Conservation (phyloP, 2,888 invertebrate species). For the Pterostichus madidus region DNA sequence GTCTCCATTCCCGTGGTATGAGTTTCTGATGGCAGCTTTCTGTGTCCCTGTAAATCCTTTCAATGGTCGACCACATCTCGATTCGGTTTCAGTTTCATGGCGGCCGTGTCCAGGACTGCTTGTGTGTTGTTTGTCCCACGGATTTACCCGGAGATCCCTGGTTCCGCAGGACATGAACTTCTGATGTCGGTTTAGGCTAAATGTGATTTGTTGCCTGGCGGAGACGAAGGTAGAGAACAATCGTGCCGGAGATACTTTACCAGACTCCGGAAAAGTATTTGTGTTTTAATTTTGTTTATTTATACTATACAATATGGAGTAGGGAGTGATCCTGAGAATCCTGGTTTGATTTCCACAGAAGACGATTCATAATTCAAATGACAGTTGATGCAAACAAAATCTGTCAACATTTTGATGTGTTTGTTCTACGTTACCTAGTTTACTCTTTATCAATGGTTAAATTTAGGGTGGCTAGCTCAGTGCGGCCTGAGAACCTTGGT, state of each 20-base stretch:
- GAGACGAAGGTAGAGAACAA: not conserved
- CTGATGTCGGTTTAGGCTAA: slow-evolving; percentile 41
- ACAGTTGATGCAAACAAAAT: too few relatives aligned
- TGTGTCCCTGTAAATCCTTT: not conserved
- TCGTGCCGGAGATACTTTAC: not conserved
- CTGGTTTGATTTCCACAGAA: too few relatives aligned
- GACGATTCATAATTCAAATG: too few relatives aligned
- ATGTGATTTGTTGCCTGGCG: slow-evolving; percentile 33
- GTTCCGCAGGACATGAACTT: slow-evolving; percentile 12
- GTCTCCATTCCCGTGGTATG: not conserved
- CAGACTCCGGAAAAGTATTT: too few relatives aligned
- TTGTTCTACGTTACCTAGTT: too few relatives aligned
- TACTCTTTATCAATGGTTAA: too few relatives aligned
- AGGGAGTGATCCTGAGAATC: too few relatives aligned
- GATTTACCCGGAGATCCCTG: slow-evolving; percentile 27
- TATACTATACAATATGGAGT: too few relatives aligned
- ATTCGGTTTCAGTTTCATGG: slow-evolving; percentile 15
- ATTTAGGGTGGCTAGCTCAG: too few relatives aligned
- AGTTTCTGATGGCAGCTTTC: slow-evolving; percentile 32
- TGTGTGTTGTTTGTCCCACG: slow-evolving; percentile 12
- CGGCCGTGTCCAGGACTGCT: not conserved
- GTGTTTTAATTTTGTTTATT: too few relatives aligned
- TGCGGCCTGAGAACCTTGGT: too few relatives aligned
- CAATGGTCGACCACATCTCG: slow-evolving; percentile 14
- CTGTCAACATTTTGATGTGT: too few relatives aligned